These are phyloP conservation scores for Cryptotermes secundus DNA, from an alignment of 1,140 invertebrate species.

Conservation along the genomic window DNA sequence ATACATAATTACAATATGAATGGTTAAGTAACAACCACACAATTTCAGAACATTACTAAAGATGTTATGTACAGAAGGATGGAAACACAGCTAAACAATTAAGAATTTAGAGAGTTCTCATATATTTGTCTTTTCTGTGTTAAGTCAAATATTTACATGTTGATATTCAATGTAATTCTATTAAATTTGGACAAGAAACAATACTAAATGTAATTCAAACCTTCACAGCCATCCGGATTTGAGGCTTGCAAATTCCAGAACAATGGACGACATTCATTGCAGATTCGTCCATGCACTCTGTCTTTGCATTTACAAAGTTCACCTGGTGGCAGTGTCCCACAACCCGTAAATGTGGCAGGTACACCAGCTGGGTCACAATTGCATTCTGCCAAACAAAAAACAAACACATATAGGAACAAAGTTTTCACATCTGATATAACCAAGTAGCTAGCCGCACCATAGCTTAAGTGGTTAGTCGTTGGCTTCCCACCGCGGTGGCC, in stretches of 20 bases:
- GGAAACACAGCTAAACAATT: neutral
- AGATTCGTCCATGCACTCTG: conserved; percentile 89
- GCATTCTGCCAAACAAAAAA: conserved; percentile 65
- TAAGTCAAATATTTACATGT: conserved; percentile 2
- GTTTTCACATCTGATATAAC: no score
- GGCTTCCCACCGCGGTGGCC: no score
- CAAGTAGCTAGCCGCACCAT: no score
- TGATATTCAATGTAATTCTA: neutral
- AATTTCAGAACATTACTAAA: no score
- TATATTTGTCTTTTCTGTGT: neutral
- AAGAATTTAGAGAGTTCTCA: no score
- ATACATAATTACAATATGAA: no score
- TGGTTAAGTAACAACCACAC: no score
- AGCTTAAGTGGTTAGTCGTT: no score
- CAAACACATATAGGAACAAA: no score
- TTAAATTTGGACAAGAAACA: conserved; percentile 24
- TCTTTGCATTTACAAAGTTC: conserved; percentile 96
- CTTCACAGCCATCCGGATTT: conserved; percentile 89
- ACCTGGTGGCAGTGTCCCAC: conserved; percentile 80
- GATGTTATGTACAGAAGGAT: no score
- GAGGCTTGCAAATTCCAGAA: conserved; percentile 92
- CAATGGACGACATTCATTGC: conserved; percentile 88
- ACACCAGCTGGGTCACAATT: conserved; percentile 97
- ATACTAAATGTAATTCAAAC: conserved; percentile 47
- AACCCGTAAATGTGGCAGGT: conserved; percentile 83